These are phyloP conservation scores for Epirrita christyi DNA, from an alignment of 2,888 invertebrate genomes.

Conservation along the genomic window DNA sequence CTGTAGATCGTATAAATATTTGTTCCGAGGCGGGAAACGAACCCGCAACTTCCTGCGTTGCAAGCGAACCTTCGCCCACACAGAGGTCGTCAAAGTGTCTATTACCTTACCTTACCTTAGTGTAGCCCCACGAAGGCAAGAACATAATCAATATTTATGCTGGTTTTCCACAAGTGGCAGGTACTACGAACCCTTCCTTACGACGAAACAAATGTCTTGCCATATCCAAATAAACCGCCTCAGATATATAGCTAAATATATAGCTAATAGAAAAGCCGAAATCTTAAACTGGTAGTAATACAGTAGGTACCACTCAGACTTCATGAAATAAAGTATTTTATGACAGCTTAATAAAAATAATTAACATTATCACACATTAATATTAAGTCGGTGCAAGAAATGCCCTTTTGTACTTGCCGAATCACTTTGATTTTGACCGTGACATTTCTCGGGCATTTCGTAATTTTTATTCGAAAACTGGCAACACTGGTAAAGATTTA, in stretches of 20 bases:
- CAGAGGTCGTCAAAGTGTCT: too few species aligned
- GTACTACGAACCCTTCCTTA: too few species aligned
- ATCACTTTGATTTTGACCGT: constrained; percentile 68
- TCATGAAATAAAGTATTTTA: constrained; percentile 39
- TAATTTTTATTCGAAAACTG: constrained; percentile 60
- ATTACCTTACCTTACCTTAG: too few species aligned
- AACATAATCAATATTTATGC: too few species aligned
- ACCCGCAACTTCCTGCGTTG: too few species aligned
- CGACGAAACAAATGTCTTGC: too few species aligned
- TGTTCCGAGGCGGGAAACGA: too few species aligned
- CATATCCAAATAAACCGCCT: not conserved
- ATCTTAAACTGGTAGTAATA: not conserved
- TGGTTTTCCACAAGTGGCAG: too few species aligned
- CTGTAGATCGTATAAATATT: too few species aligned
- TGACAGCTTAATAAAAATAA: constrained; percentile 23
- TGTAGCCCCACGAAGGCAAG: too few species aligned
- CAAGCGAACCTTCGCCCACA: too few species aligned
- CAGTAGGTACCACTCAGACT: not conserved
- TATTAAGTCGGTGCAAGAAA: constrained; percentile 35
- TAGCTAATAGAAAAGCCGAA: not conserved
- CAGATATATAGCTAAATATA: not conserved
- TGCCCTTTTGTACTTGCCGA: constrained; percentile 60
- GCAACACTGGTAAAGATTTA: constrained; percentile 56
- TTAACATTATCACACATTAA: constrained; percentile 24
- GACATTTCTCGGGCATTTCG: constrained; percentile 69